A percentile compares a stretch with the other conserved stretches of the same genome.
Conservation (phyloP, 2,113 vertebrate genomes). For the Aleadryas rufinucha region DNA sequence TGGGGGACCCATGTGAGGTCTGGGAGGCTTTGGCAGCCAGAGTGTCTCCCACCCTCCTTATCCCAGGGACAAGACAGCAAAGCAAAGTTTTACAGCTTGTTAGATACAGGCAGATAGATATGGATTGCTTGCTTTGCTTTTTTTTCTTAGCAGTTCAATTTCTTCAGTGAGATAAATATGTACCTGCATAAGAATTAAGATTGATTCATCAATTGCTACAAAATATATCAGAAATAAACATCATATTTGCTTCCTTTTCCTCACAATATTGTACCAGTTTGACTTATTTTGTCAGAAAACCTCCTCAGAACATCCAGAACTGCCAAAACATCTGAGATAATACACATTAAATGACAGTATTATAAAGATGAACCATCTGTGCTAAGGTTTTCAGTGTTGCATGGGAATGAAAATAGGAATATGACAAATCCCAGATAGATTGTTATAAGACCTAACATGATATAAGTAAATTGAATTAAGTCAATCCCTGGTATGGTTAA, state of each 20-base stretch:
- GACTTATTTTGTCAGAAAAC: background rate
- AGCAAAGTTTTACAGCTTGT: background rate
- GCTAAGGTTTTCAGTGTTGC: background rate
- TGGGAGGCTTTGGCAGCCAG: background rate
- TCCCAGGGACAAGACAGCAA: background rate
- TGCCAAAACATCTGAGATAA: slow-evolving; percentile 30
- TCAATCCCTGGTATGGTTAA: background rate
- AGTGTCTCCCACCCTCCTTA: background rate
- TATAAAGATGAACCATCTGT: slow-evolving; percentile 47
- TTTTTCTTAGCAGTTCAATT: background rate
- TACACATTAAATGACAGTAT: background rate
- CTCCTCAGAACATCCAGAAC: background rate
- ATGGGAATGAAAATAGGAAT: background rate
- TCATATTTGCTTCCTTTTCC: slow-evolving; percentile 14
- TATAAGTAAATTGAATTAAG: background rate
- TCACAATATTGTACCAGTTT: slow-evolving; percentile 29
- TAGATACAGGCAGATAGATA: background rate
- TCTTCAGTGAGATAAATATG: background rate
- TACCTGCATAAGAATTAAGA: background rate
- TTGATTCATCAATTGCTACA: background rate
- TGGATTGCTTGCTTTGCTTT: background rate
- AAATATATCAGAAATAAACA: slow-evolving; percentile 26
- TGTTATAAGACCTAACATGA: background rate
- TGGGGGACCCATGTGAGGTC: accelerated
- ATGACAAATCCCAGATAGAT: background rate